Evolutionary conservation across 1,140 invertebrate species (phyloP).

Genomic region (Drosophila ironensis): DNA sequence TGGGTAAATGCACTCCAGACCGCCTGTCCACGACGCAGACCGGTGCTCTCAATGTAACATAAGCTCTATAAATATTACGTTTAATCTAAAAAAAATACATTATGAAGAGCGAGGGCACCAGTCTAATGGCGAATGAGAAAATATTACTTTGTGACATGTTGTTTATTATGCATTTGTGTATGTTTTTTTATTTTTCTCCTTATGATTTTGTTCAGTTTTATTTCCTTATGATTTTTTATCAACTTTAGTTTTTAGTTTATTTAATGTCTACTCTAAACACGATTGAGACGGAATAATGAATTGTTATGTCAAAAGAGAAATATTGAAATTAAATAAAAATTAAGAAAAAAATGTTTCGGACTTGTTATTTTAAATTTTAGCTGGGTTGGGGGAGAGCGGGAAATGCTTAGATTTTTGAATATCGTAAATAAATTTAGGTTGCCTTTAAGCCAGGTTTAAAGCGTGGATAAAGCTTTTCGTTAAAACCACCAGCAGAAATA

Average conservation of each 20-base stretch:
- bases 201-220: conserved; percentile 70
- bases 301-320: conserved; percentile 77
- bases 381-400: no score
- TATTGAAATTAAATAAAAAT: conserved; percentile 77
- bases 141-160: conserved; percentile 73
- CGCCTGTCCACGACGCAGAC: conserved; percentile 38
- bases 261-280: conserved; percentile 74
- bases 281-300: conserved; percentile 76
- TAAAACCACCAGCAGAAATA: background rate
- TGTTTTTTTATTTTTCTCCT: conserved; percentile 56
- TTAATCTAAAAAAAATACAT: conserved; percentile 30
- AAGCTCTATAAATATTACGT: background rate
- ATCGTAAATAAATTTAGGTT: background rate
- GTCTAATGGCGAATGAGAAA: conserved; percentile 32
- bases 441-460: background rate
- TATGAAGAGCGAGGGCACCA: conserved; percentile 7
- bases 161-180: conserved; percentile 79
- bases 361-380: background rate
- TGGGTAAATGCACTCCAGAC: conserved; percentile 59
- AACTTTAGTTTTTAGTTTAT: conserved; percentile 71
- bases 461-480: no score
- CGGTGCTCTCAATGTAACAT: conserved; percentile 32
- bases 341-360: conserved; percentile 40
- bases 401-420: background rate
- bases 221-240: conserved; percentile 51